Conservation (phyloP, 23 tunicate species). For the Phallusia fumigata region DNA sequence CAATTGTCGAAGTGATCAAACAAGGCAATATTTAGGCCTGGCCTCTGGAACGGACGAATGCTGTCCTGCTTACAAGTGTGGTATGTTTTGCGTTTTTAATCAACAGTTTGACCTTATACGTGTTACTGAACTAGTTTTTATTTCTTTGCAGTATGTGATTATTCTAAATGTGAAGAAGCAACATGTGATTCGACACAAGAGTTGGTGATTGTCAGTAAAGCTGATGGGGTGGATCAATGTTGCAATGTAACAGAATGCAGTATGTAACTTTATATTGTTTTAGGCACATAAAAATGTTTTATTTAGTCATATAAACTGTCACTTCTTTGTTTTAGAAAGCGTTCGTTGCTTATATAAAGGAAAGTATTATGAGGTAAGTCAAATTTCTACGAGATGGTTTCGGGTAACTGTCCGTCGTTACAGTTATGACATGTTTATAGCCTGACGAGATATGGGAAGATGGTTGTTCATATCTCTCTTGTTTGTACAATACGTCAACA, state of each 20-base stretch:
- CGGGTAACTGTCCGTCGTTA: background rate
- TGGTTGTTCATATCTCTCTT: background rate
- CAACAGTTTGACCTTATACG: too few species aligned
- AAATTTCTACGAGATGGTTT: background rate
- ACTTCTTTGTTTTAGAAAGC: background rate
- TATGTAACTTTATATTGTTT: background rate
- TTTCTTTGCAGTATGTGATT: background rate
- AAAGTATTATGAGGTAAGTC: background rate
- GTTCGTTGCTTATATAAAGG: background rate
- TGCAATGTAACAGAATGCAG: background rate
- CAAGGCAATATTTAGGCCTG: background rate
- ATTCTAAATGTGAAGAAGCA: background rate
- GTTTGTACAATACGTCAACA: background rate
- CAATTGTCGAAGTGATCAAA: conserved; percentile 10
- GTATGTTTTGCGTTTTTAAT: too few species aligned
- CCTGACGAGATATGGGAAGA: background rate
- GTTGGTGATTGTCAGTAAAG: background rate
- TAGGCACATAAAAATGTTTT: background rate
- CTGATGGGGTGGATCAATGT: background rate
- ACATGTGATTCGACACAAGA: background rate
- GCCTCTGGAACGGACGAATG: background rate
- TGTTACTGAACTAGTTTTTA: too few species aligned
- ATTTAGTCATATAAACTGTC: too few species aligned
- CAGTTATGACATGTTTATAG: background rate
- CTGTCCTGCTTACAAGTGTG: conserved; percentile 31